Evolutionary conservation across 64 coral and sea anemone species (phyloP), one percentile per base, ranked within the genome.

Genomic region (Catalaphyllia jardinei): DNA sequence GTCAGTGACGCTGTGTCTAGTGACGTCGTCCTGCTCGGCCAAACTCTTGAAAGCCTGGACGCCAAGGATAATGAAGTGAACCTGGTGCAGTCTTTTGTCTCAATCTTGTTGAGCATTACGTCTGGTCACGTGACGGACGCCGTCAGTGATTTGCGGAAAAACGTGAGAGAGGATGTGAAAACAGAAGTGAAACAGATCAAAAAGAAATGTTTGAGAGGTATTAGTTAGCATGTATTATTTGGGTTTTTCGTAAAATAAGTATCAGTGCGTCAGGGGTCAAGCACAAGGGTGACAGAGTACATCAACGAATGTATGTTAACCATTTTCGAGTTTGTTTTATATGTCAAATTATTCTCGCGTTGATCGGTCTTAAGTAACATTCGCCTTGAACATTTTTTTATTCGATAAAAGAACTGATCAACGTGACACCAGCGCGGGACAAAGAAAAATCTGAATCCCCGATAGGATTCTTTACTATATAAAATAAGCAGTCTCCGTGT

Each of bases 21-120:
- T 7, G 87, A 94, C 62, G 77, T 61, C 13, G 67, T 94, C 75
- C 81, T 94, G 12, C 92, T 94, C 73, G 92, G 92, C 25, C 87
- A 89, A 73, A 76, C 87, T 11, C 72, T 94, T 60, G 87, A 89
- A 33, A 71, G 78, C 24, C 28, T 24, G 38, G 63, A 64, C 18
- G 65, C 86, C 9, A 86, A 86, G 15, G 16, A 73, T 12, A 15
- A 78, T 14, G 87, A 94, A 27, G 79, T 89, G 9, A 82, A 50
- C 11, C 12, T 83, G 11, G 86, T 82, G 12, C 87, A 94, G 49
- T 94, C 87, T 38, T 94, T 94, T 28, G 92, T 94, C 1, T 94
- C 87, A 1, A 74, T 86, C 30, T 67, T 94, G 24, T 62, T 94
- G 29, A 88, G 80, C 22, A 83, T 94, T 62, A 24, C 79, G 29